Conservation (phyloP, 2,797 vertebrate genomes). For the Gymnopithys bicolor region DNA sequence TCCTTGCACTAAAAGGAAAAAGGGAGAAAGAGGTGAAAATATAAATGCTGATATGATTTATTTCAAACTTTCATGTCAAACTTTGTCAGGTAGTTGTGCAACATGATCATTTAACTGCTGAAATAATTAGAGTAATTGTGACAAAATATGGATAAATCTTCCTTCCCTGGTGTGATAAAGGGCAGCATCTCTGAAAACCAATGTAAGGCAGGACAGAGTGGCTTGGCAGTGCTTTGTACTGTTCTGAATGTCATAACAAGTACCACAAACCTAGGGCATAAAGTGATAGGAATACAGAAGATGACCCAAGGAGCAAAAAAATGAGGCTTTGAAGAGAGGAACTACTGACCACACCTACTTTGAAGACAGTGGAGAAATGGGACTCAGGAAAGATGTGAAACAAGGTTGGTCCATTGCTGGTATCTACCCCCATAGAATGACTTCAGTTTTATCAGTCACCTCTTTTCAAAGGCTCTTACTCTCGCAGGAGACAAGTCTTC, state of each 20-base stretch:
- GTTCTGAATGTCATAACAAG: neutral
- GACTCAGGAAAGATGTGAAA: neutral
- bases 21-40: neutral
- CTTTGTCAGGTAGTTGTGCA: neutral
- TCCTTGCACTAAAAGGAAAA: conserved; percentile 62
- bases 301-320: neutral
- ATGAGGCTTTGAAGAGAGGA: neutral
- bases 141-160: neutral
- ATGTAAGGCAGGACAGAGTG: neutral
- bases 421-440: accelerated
- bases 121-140: neutral
- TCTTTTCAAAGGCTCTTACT: neutral
- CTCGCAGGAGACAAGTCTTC: neutral
- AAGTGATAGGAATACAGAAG: neutral
- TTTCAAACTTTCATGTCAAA: neutral
- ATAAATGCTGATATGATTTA: neutral
- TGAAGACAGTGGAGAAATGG: neutral
- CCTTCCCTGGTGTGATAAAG: neutral
- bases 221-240: neutral
- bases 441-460: neutral
- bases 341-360: neutral
- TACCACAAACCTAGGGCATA: neutral
- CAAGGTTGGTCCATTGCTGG: neutral
- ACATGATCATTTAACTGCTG: neutral
- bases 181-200: neutral